Evolutionary conservation across 64 coral and sea anemone species (phyloP), one percentile per base, ranked within the genome.

Genomic region (Porites australiensis): DNA sequence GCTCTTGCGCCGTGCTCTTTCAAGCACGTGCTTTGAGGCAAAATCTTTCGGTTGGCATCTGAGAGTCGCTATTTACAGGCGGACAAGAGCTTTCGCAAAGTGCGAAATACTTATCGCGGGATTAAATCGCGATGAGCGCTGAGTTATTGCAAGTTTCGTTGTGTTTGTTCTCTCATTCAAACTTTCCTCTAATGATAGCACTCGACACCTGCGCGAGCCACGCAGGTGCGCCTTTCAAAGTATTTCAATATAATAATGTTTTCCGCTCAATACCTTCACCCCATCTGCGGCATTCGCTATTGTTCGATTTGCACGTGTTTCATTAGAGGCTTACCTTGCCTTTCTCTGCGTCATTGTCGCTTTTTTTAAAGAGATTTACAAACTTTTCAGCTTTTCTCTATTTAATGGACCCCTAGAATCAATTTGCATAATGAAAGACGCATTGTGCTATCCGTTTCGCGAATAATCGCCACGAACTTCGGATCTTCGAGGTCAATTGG

Each of bases 321-420:
- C 95, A 97, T 97, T 97, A 97, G 90, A 78, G 92, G 92, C 90
- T 94, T 91, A 94, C 95, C 95, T 86, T 88, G 94, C 82, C 74
- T 97, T 96, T 88, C 88, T 91, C 75, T 94, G 69, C 75, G 82
- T 88, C 92, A 91, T 97, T 97, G 95, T 97, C 75, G 85, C 83
- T 91, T 97, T 97, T 70, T 97, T 97, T 97, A 97, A 97, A 97
- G 95, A 97, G 95, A 97, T 97, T 97, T 97, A 97, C 95, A 97
- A 97, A 88, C 95, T 88, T 97, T 94, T 97, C 95, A 94, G 93
- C 92, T 94, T 94, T 97, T 94, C 95, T 97, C 92, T 91, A 93
- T 97, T 97, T 97, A 97, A 97, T 97, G 95, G 95, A 94, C 92
- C 94, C 87, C 88, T 65, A 68, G 52, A 82, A 94, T 52, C 90